Evolutionary conservation across 2,888 invertebrate species (phyloP).

Genomic region (Philopedon plagiatum): DNA sequence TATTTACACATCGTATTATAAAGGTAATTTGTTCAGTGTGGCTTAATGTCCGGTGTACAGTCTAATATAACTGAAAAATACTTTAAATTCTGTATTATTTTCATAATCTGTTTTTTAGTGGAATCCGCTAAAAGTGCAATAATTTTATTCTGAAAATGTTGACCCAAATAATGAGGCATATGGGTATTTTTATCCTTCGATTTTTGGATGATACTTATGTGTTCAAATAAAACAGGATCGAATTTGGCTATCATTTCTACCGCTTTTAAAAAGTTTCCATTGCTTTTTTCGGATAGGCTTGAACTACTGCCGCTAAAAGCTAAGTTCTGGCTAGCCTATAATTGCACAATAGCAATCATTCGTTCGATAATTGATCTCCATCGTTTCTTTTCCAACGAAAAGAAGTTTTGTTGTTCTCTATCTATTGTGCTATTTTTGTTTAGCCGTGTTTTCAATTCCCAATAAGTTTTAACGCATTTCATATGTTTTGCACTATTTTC

Average conservation of each 20-base stretch:
- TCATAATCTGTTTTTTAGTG: constrained; percentile 4
- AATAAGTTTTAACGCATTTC: neutral
- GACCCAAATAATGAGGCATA: neutral
- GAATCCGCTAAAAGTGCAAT: neutral
- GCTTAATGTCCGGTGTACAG: constrained; percentile 19
- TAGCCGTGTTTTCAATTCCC: neutral
- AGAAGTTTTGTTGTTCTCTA: constrained; percentile 1
- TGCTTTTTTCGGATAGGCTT: neutral
- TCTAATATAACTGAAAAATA: constrained; percentile 57
- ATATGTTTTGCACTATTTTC: neutral
- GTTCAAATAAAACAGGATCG: neutral
- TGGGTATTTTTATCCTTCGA: neutral
- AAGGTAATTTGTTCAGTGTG: constrained; percentile 56
- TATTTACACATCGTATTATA: constrained; percentile 47
- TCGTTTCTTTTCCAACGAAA: neutral
- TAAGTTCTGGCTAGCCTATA: neutral
- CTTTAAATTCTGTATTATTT: constrained; percentile 33
- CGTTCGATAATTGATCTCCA: neutral
- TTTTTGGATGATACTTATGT: constrained; percentile 4
- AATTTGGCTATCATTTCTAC: constrained; percentile 12
- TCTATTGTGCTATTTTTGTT: constrained; percentile 6
- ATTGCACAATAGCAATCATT: constrained; percentile 14
- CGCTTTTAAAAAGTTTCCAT: constrained; percentile 5
- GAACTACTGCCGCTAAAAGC: constrained; percentile 1
- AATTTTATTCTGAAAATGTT: constrained; percentile 11